Evolutionary conservation across 2,888 invertebrate genomes (phyloP), one percentile per base, ranked within the genome.

Genomic region (Stenoptilia bipunctidactyla): DNA sequence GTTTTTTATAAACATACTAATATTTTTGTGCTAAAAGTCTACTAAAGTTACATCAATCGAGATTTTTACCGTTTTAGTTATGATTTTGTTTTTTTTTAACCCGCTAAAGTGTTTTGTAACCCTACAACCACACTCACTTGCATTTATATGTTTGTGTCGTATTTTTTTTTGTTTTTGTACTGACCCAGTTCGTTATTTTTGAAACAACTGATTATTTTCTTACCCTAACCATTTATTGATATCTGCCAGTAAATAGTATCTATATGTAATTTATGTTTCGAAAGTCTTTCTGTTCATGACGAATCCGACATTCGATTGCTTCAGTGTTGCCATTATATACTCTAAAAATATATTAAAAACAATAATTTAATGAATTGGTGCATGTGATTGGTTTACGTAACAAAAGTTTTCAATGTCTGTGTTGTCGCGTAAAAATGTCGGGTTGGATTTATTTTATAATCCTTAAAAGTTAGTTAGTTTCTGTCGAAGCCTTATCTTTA

Each of bases 301-400:
- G 61, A 74, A 74, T 74, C 82, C 79, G 79, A 82, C 76, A 77
- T 80, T 75, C 5, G 10, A 8, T 45, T 70, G 74, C 67, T 72
- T 69, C 72, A 74, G 64, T 66, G 73, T 72, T 79, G 80, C 74
- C 77, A 74, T 79, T 70, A 8, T 20, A 8, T 20, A 68, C 73
- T 64, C 63, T 3, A 14, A 34, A 60, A 52, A n/a, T n/a, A n/a
- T n/a, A n/a, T n/a, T 46, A 44, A 38, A 42, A 49, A 46, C 46
- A 52, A 48, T 53, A 53, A 57, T 56, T 52, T 51, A 43, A 42
- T 48, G 37, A 43, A 45, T 41, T 58, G 58, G 61, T 68, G 77
- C 75, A 74, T 79, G 80, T 83, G 83, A 80, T 82, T 82, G 83
- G 83, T 83, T 82, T 82, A 82, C 77, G 70, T 57, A 60, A 56